Base-by-base conservation (phyloP, 2,113 vertebrate genomes). In the Nicator chloris region DNA sequence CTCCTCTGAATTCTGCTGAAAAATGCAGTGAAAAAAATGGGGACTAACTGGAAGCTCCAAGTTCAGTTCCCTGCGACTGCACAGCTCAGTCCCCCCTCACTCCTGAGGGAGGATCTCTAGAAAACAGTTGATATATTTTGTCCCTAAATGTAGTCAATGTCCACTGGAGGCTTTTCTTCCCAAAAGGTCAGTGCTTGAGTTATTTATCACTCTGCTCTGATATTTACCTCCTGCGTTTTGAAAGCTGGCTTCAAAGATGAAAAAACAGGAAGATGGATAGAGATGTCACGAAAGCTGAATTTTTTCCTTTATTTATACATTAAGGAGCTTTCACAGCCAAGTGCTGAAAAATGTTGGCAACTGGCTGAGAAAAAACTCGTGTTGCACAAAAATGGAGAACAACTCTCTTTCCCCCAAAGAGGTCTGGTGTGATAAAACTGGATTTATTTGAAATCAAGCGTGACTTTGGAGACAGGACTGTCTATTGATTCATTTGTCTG, bases 401-500 rank as follows among this genome's bases (percentile, higher is more conserved):
- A 75, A 42, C 50, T 93, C 47, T 70, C 39, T 81, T 82, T 85
- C 30, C 24, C 42, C 30, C 11, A 16, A 45, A 92, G 64, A 45
- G 26, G 15, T 76, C 63, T 59, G 13, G 22, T 70, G 53, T 84
- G 83, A 91, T 81, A 59, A 78, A 94, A 90, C 70, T 51, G 20
- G 60, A 90, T 92, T 94, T 81, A 64, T 64, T 40, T 92, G 82
- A 81, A 92, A 81, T 86, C 94, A 94, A 86, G 83, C 49, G 0
- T 93, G 94, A 88, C 82, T 90, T 92, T 2, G 8, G 51, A 90
- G 85, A 71, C 75, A 85, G 72, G 93, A 63, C 27, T 75, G 26
- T 44, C 82, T 70, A 88, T 90, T 90, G 95, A 95, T 94, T 95
- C 71, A 75, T 71, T 90, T 92, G 76, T 66, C 79, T 90, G 87